Evolutionary conservation across 2,797 vertebrate genomes (phyloP), one percentile per base, ranked within the genome.

Genomic region (Clarias laeviceps): DNA sequence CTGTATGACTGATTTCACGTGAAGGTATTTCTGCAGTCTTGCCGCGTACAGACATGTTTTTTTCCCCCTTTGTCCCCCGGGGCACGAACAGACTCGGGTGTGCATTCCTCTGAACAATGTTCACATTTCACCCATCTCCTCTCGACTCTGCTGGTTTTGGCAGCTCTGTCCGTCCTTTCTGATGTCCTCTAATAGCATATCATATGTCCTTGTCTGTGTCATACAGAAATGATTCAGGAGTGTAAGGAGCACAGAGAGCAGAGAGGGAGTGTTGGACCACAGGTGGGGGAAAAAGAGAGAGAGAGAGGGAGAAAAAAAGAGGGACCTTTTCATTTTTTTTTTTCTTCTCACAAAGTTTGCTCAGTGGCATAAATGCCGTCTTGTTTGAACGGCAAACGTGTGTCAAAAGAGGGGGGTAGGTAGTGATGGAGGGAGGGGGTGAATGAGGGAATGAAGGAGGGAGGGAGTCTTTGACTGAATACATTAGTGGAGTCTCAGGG

Each of bases 401-500:
- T 91, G 90, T 85, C 87, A 91, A 89, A 92, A 92, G 89, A 89
- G 89, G 89, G 76, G 88, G 88, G 89, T 83, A 84, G 59, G 88
- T 68, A 85, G 81, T 83, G 79, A 88, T 15, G 74, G 66, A 77
- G 37, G 66, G 29, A 81, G n/a, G 82, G 68, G 82, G 57, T 87
- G 72, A 86, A 79, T 85, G 76, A 88, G 18, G 81, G 65, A 74
- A 29, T 81, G 32, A 80, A 11, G 77, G 84, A 88, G 88, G 37
- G 78, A 68, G 85, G 89, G 87, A 80, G 82, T 70, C 91, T 92
- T 91, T 90, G 92, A 82, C 86, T 92, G 90, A 93, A 94, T 91
- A 92, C 92, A 90, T 94, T 92, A 93, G 95, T 91, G 91, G 97
- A 98, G 97, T 97, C 96, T 94, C 96, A 97, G 93, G 97, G 98